phyloP scores from a whole-genome alignment of 2,888 invertebrate species.

The Yponomeuta sedellus region DNA sequence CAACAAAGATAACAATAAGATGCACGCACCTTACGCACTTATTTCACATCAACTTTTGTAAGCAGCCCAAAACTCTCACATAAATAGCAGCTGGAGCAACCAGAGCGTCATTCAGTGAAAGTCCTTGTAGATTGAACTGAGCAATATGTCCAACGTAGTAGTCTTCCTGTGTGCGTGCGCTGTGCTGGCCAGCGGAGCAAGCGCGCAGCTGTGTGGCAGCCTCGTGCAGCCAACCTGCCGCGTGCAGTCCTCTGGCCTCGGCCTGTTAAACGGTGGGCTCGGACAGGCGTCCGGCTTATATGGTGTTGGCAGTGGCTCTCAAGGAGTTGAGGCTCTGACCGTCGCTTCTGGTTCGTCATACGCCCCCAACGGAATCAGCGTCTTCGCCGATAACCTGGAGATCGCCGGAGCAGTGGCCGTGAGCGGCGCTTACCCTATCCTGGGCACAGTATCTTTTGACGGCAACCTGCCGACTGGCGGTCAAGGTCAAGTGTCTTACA shows the following conservation, averaged over 20 bases:
- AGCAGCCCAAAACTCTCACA: background rate
- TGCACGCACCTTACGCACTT: background rate
- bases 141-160: background rate
- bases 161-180: background rate
- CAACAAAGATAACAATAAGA: background rate
- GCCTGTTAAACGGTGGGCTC: background rate
- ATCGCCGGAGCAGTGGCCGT: background rate
- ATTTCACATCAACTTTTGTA: background rate
- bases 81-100: background rate
- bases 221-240: background rate
- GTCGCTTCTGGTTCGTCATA: background rate
- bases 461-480: constrained; percentile 2
- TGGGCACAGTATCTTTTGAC: background rate
- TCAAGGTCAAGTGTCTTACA: background rate
- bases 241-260: background rate
- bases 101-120: background rate
- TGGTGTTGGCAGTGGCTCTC: background rate
- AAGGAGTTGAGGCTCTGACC: background rate
- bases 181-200: background rate
- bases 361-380: background rate
- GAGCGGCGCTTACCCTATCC: background rate
- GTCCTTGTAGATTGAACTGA: background rate
- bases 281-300: background rate
- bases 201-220: background rate
- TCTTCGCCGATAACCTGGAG: constrained; percentile 8